These are phyloP conservation scores for Scophthalmus maximus DNA, from an alignment of 2,113 vertebrate species.

Conservation along the genomic window DNA sequence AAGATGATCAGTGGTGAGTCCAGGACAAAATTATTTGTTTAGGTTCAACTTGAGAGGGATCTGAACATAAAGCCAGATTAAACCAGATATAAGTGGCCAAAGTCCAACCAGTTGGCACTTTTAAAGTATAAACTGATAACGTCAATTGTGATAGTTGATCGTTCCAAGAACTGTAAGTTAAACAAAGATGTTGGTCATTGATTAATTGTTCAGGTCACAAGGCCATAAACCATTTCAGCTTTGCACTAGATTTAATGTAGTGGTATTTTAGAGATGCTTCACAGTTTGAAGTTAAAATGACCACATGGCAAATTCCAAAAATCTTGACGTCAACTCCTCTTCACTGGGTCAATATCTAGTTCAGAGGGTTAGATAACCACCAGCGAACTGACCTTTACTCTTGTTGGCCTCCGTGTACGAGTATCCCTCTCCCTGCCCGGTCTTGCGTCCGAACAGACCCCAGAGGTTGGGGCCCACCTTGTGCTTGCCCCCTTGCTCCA, in stretches of 20 bases:
- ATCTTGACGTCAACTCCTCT: neutral
- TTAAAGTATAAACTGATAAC: neutral
- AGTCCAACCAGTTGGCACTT: neutral
- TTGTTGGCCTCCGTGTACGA: constrained; percentile 89
- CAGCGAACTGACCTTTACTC: constrained; percentile 82
- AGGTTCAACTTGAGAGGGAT: neutral
- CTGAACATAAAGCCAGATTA: neutral
- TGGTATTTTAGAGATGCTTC: no score
- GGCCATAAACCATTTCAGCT: no score
- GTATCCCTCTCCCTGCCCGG: constrained; percentile 83
- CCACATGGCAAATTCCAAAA: neutral
- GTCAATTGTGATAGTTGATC: no score
- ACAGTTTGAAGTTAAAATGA: neutral
- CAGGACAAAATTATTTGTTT: no score
- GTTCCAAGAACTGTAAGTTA: no score
- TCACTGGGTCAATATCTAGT: no score
- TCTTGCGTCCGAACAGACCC: constrained; percentile 84
- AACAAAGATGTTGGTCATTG: neutral
- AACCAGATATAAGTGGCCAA: neutral
- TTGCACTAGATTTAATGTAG: no score
- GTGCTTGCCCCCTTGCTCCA: constrained; percentile 85
- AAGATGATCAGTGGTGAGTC: neutral
- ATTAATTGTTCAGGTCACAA: neutral
- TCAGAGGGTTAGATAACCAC: neutral
- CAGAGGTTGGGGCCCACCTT: constrained; percentile 87